Conservation (phyloP, 1,140 invertebrate genomes). For the Macrosteles quadrilineatus region DNA sequence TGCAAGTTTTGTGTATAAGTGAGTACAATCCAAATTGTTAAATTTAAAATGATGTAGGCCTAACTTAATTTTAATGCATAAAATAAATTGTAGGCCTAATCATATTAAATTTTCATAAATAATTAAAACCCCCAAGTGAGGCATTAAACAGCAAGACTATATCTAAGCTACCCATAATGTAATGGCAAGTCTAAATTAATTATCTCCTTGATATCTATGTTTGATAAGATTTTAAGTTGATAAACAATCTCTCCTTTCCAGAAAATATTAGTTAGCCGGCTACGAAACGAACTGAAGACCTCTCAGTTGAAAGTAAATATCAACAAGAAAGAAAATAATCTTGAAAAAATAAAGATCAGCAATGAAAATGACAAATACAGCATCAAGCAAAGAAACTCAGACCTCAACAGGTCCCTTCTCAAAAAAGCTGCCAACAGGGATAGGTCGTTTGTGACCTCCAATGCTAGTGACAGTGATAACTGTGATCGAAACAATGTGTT, state of each 20-base stretch:
- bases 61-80: too few relatives aligned
- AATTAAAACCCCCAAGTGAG: too few relatives aligned
- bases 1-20: too few relatives aligned
- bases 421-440: background rate
- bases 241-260: background rate
- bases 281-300: background rate
- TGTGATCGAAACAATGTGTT: background rate
- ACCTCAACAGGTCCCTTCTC: background rate
- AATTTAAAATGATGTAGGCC: too few relatives aligned
- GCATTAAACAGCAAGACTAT: too few relatives aligned
- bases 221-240: too few relatives aligned
- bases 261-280: conserved; percentile 1
- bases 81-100: too few relatives aligned
- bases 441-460: background rate
- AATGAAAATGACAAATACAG: background rate
- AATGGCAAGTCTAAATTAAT: too few relatives aligned
- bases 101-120: too few relatives aligned
- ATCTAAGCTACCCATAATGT: too few relatives aligned
- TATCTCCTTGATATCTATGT: too few relatives aligned
- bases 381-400: background rate
- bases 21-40: too few relatives aligned
- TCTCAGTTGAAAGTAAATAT: background rate
- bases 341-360: background rate
- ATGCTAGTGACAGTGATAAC: background rate
- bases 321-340: background rate